These are phyloP conservation scores for Drosophila funebris DNA, from an alignment of 1,140 invertebrate genomes.

Conservation along the genomic window DNA sequence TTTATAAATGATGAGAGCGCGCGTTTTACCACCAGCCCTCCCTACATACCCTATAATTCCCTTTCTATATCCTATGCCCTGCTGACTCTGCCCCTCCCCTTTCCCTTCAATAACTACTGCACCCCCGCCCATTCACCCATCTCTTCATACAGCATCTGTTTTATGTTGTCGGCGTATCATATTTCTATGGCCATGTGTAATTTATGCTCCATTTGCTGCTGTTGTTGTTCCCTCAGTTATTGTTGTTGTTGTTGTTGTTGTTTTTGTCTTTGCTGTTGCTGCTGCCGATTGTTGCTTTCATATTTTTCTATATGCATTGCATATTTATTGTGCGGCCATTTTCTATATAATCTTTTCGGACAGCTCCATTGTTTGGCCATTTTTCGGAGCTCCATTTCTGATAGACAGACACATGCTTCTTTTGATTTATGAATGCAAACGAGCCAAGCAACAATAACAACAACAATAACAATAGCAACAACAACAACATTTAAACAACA, in stretches of 20 bases:
- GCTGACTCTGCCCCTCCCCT: neutral
- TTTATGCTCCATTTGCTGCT: constrained; percentile 75
- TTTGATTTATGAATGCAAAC: constrained; percentile 81
- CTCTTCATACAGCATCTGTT: constrained; percentile 60
- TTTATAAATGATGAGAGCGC: constrained; percentile 79
- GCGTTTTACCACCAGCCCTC: constrained; percentile 15
- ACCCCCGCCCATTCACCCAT: neutral
- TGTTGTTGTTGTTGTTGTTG: constrained; percentile 40
- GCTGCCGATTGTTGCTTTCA: constrained; percentile 51
- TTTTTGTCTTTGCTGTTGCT: constrained; percentile 9
- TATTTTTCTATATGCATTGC: constrained; percentile 57
- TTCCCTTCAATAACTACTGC: neutral
- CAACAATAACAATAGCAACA: constrained; percentile 25
- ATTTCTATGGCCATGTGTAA: constrained; percentile 81
- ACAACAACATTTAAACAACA: constrained; percentile 1
- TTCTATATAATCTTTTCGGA: constrained; percentile 70
- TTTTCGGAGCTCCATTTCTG: constrained; percentile 27
- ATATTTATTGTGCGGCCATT: constrained; percentile 76
- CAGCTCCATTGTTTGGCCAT: constrained; percentile 63
- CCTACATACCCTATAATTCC: too few relatives aligned
- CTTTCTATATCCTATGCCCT: neutral
- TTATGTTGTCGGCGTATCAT: constrained; percentile 77
- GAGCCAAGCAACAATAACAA: constrained; percentile 50
- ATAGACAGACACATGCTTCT: constrained; percentile 78
- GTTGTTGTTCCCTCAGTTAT: constrained; percentile 30